These are phyloP conservation scores for Cactoblastis cactorum DNA, from an alignment of 2,888 invertebrate species.

Conservation along the genomic window DNA sequence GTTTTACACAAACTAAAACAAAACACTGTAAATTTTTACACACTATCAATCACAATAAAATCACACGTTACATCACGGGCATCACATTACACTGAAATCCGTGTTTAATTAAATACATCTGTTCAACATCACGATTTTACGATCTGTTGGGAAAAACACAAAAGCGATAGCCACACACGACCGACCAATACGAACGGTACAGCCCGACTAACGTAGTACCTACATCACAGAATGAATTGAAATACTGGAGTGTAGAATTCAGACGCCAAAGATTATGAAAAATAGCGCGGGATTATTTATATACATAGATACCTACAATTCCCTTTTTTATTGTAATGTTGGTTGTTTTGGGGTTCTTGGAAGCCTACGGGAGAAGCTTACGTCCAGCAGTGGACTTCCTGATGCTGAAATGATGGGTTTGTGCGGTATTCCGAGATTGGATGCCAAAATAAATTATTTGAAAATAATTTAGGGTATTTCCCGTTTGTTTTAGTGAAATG, in stretches of 20 bases:
- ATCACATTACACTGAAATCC: constrained; percentile 1
- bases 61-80: neutral
- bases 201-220: neutral
- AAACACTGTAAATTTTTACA: constrained; percentile 7
- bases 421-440: too few relatives aligned
- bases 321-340: neutral
- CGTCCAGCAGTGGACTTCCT: too few relatives aligned
- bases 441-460: too few relatives aligned
- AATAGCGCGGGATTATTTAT: neutral
- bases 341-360: neutral
- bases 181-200: neutral
- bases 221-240: neutral
- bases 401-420: too few relatives aligned
- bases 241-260: neutral
- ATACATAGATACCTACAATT: neutral
- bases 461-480: too few relatives aligned
- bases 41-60: constrained; percentile 5
- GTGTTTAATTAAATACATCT: neutral
- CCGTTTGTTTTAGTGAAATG: too few relatives aligned
- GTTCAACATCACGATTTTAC: constrained; percentile 5
- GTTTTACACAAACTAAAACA: constrained; percentile 5
- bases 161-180: neutral
- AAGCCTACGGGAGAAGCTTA: neutral
- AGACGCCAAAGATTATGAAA: constrained; percentile 3
- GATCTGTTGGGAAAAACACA: neutral